Conservation (phyloP, 2,888 invertebrate species). For the Drosophila peninsularis region DNA sequence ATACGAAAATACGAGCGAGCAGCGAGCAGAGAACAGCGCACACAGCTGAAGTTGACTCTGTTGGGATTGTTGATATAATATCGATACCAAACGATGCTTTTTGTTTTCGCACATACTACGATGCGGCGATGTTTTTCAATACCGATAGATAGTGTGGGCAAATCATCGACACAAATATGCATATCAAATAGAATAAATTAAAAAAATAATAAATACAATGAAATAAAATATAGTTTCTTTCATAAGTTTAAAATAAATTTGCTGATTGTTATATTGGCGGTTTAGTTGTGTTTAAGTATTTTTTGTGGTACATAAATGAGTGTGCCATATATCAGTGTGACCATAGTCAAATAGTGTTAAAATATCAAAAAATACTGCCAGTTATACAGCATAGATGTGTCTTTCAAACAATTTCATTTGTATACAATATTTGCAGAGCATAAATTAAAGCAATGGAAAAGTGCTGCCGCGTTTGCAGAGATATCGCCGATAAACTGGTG, state of each 20-base stretch:
- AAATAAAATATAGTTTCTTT: background rate
- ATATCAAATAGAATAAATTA: background rate
- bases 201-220: background rate
- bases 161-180: background rate
- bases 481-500: slow-evolving; percentile 28
- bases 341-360: background rate
- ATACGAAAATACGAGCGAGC: slow-evolving; percentile 27
- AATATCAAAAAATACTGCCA: slow-evolving; percentile 8
- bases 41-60: slow-evolving; percentile 49
- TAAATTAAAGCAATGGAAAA: slow-evolving; percentile 30
- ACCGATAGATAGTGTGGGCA: slow-evolving; percentile 23
- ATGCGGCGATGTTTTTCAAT: background rate
- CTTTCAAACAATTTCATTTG: slow-evolving; percentile 27
- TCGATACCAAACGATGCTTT: slow-evolving; percentile 35
- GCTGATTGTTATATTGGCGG: background rate
- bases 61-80: slow-evolving; percentile 51
- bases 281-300: background rate
- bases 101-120: background rate
- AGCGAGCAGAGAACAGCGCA: slow-evolving; percentile 50
- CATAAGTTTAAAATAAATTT: background rate
- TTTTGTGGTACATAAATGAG: background rate
- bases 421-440: slow-evolving; percentile 18
- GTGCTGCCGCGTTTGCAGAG: slow-evolving; percentile 70
- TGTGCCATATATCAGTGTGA: background rate
- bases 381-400: background rate